Evolutionary conservation across 2,113 vertebrate species (phyloP).

Genomic region (Colius striatus): DNA sequence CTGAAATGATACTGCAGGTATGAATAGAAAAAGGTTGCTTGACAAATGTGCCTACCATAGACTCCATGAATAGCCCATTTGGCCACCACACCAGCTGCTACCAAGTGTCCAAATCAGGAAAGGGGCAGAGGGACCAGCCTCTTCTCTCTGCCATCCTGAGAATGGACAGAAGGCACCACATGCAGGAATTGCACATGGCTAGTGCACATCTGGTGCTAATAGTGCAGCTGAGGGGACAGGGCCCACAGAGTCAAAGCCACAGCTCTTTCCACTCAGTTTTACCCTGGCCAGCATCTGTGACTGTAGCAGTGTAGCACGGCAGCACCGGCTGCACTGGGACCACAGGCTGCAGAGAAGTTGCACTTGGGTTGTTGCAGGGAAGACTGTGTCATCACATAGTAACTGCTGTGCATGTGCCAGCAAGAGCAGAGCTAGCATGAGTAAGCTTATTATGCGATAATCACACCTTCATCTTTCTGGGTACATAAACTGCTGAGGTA

Average conservation of each 20-base stretch:
- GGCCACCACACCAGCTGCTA: not conserved
- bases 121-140: not conserved
- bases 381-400: constrained; percentile 33
- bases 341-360: not conserved
- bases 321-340: not conserved
- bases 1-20: not conserved
- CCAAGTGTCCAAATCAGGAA: fast-evolving
- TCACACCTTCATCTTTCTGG: constrained; percentile 62
- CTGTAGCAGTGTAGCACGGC: not conserved
- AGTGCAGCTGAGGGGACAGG: not conserved
- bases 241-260: fast-evolving
- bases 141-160: not conserved
- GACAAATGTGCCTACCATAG: not conserved
- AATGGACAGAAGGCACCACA: not conserved
- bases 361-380: not conserved
- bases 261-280: not conserved
- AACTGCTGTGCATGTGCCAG: constrained; percentile 63
- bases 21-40: not conserved
- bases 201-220: not conserved
- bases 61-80: not conserved
- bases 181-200: not conserved
- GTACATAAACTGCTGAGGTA: constrained; percentile 59
- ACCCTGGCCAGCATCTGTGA: fast-evolving
- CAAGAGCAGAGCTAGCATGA: constrained; percentile 58
- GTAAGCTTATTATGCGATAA: constrained; percentile 61